Evolutionary conservation across 64 coral and sea anemone species (phyloP), one percentile per base, ranked within the genome.

Genomic region (Anthopleura sola): DNA sequence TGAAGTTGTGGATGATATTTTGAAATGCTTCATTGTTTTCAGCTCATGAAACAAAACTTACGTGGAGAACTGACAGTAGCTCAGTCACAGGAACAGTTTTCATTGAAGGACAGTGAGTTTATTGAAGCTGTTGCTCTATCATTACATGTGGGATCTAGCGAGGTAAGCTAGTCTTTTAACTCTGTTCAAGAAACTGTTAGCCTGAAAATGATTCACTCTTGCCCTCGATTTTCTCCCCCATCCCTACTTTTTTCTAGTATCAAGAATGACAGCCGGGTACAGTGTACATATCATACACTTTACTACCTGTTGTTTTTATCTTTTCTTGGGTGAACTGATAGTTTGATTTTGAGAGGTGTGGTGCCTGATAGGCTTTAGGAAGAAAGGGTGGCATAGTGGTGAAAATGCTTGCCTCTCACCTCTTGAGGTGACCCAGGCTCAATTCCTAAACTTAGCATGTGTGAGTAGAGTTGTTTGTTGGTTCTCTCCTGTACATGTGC

Each of bases 1-100:
- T 13, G 50, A 15, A n/a, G 11, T 2, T 53, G 75, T 3, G 33
- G 33, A 37, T 39, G 39, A 40, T 82, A 23, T 49, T 49, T 23
- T 71, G 66, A 5, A 31, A 32, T 24, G 16, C 2, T 83, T 68
- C 20, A 57, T 86, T 82, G 7, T 86, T 88, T 84, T 14, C 36
- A 98, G 95, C 39, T 92, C 34, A 92, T 98, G 75, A 81, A 83
- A 80, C 93, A 75, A 20, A 98, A 98, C 24, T 36, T 94, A 11
- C 87, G 95, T 74, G 95, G 95, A 13, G 95, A 98, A 76, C 77
- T 98, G 69, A 98, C 92, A 0, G 95, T 98, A 3, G 95, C 92
- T 26, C 83, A 94, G 48, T 90, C 75, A 14, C 86, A 94, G 64
- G 92, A 94, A 57, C 95, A 98, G 58, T 98, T 98, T 76, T 98